Base-by-base conservation (phyloP, 53 echinoderm and acorn worm genomes). In the Mesocentrotus franciscanus region DNA sequence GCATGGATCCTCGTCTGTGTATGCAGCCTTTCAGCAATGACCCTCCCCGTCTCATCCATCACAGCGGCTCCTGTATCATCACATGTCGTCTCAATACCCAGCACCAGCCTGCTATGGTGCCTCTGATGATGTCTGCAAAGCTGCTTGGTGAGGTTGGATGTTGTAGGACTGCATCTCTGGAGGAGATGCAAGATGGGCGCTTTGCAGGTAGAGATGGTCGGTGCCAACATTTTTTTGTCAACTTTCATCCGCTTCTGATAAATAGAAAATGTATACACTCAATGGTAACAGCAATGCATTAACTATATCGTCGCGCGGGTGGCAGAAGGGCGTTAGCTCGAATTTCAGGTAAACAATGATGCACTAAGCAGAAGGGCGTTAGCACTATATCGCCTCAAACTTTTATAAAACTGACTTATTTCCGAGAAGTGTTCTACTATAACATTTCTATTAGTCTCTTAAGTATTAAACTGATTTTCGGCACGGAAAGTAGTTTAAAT, bases 1-100 rank as follows among this genome's bases (percentile, higher is more conserved):
- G 97, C 97, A 95, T 99, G 99, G 68, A 99, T 97, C 56, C 96
- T 93, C 91, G 97, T 99, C 96, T 99, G 99, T 22, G 99, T 98
- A 64, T 96, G 94, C 58, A 99, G 95, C 76, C 99, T 96, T 68
- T 99, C 99, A 56, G 97, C 99, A 22, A 99, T 91, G 24, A 99
- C 91, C 11, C 91, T 75, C n/a, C 99, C 99, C 49, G 94, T 68
- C 56, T 97, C 97, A 92, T 97, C 95, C n/a, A 99, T 96, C 60
- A 99, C 97, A 33, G 99, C 99, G 72, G 99, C 99, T 85, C 99
- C 99, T 0, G 99, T 99, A 85, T 99, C 99, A 96, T 99, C 99
- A 81, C 99, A 99, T 58, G 98, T 99, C 0, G 99, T 98, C 95
- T 99, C 99, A 68, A 99, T 98, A 26, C 99, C 99, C 36, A 99